Base-by-base conservation (phyloP, 35 echinoderm and acorn worm species). In the Heliocidaris tuberculata region DNA sequence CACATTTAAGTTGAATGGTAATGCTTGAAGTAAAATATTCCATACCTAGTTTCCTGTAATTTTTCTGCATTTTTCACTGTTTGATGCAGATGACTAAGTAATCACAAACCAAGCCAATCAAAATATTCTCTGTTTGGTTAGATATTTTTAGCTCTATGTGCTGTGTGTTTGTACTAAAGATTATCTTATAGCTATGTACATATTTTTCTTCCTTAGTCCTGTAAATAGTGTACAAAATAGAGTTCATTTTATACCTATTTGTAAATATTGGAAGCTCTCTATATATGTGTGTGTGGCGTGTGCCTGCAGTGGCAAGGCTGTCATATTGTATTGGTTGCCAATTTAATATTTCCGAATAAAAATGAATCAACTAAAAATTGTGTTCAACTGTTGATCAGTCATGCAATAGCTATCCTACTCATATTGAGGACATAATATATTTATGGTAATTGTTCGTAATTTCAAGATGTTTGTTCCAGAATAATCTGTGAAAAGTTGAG, bases 211-310 rank as follows among this genome's bases (percentile, higher is more conserved):
- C 8, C 19, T 27, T 78, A 78, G 65, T 78, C 65, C 17, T 78
- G 65, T 78, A 29, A 78, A 78, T 78, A 78, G 65, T 78, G 65
- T 78, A 78, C 65, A 78, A 78, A 78, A 78, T 78, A 78, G 65
- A 78, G 65, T 78, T 78, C 65, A 78, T 78, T 78, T 78, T 78
- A 78, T 78, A 78, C 19, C 65, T 78, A 7, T 78, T 27, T 78
- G 65, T 78, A 78, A 78, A 78, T 78, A 78, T 78, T 78, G 65
- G 65, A n/a, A 78, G 65, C 65, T 78, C 65, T 78, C 65, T 78
- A 78, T n/a, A n/a, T 27, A 78, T 78, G 7, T 78, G 65, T 70
- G 60, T 78, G 65, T 78, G 65, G 7, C 7, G 17, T 78, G 17
- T 21, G 65, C 65, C 27, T 78, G 65, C 65, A 78, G 65, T 78